Evolutionary conservation across 2,888 invertebrate species (phyloP).

Genomic region (Nineta flava): DNA sequence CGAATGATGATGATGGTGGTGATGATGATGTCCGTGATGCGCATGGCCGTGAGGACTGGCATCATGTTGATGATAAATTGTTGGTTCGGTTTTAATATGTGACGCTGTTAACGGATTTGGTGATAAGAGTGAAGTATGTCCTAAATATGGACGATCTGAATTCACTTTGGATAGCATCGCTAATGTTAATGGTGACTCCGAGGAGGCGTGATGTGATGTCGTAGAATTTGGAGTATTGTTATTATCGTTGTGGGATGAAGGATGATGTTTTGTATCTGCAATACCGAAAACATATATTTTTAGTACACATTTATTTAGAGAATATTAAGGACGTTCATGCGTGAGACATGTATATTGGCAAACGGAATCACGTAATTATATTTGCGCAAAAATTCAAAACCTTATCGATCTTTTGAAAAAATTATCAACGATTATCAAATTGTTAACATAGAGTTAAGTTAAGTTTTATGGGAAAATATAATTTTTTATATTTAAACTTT

Average conservation of each 20-base stretch:
- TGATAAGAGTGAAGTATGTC: slow-evolving; percentile 38
- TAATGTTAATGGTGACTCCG: slow-evolving; percentile 11
- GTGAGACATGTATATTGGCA: too few species aligned
- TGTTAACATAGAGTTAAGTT: too few species aligned
- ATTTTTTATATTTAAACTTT: too few species aligned
- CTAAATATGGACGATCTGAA: slow-evolving; percentile 32
- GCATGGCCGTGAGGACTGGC: background rate
- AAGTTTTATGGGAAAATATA: too few species aligned
- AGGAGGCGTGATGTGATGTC: slow-evolving; percentile 10
- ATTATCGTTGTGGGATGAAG: slow-evolving; percentile 15
- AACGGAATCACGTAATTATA: too few species aligned
- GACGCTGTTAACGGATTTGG: slow-evolving; percentile 16
- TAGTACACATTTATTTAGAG: too few species aligned
- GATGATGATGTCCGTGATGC: slow-evolving; percentile 7
- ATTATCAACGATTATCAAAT: too few species aligned
- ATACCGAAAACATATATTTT: slow-evolving; percentile 10
- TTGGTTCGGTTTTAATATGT: slow-evolving; percentile 6
- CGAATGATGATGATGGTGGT: slow-evolving; percentile 6
- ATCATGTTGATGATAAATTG: background rate
- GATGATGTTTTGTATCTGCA: slow-evolving; percentile 23
- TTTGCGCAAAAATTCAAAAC: too few species aligned
- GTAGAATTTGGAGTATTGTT: slow-evolving; percentile 10
- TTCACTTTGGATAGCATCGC: slow-evolving; percentile 12
- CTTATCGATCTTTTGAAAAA: too few species aligned
- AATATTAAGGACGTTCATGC: too few species aligned